Conservation (phyloP, 2,888 invertebrate genomes). For the Alloscopus bannaensis region DNA sequence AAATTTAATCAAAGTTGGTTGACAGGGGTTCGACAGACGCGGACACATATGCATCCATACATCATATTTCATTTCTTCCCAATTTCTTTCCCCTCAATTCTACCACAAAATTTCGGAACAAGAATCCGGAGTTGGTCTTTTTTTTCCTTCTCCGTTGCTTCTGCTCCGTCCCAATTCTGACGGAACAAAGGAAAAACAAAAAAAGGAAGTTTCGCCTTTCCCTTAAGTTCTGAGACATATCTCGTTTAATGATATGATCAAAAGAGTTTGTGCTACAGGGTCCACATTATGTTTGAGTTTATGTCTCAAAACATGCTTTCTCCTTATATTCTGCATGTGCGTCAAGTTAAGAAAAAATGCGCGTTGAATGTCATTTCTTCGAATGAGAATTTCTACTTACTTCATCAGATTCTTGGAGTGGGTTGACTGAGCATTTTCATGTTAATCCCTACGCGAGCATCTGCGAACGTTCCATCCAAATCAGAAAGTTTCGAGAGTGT, state of each 20-base stretch:
- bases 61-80: slow-evolving; percentile 58
- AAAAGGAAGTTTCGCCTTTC: slow-evolving; percentile 33
- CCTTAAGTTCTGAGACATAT: too few species aligned
- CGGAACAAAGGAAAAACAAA: too few species aligned
- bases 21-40: slow-evolving; percentile 62
- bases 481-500: slow-evolving; percentile 69
- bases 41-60: slow-evolving; percentile 61
- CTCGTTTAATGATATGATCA: too few species aligned
- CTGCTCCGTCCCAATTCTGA: slow-evolving; percentile 8
- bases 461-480: slow-evolving; percentile 71
- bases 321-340: too few species aligned
- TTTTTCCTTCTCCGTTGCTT: background rate
- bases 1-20: slow-evolving; percentile 64
- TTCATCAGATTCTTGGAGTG: slow-evolving; percentile 70
- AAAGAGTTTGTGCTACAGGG: too few species aligned
- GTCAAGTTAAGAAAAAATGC: too few species aligned
- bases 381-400: slow-evolving; percentile 65
- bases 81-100: slow-evolving; percentile 31
- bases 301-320: too few species aligned
- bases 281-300: too few species aligned
- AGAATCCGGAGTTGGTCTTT: background rate
- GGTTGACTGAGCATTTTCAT: slow-evolving; percentile 62
- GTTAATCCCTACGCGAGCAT: slow-evolving; percentile 69
- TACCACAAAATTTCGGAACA: background rate
- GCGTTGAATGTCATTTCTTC: too few species aligned